Evolutionary conservation across 2,113 vertebrate genomes (phyloP).

Genomic region (Circaetus cinerascens): DNA sequence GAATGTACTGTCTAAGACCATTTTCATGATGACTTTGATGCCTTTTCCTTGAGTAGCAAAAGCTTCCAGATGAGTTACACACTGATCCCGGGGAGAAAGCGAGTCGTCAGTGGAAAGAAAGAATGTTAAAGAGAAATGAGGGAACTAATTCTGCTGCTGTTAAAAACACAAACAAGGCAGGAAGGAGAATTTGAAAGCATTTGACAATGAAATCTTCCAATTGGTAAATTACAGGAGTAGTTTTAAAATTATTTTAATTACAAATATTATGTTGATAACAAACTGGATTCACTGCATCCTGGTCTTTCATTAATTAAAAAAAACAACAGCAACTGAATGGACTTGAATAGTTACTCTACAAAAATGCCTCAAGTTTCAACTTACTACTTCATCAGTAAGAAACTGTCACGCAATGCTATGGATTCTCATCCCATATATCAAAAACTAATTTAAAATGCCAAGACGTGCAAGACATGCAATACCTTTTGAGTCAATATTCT

Average conservation of each 20-base stretch:
- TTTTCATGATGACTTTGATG: not conserved
- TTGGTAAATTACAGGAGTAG: not conserved
- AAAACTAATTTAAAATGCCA: not conserved
- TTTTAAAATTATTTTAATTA: not conserved
- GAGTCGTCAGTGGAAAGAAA: not conserved
- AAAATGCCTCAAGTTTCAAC: not conserved
- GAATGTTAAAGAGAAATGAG: not conserved
- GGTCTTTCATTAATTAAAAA: not conserved
- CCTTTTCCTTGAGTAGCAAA: conserved; percentile 32
- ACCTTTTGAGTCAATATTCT: not conserved
- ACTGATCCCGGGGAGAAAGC: not conserved
- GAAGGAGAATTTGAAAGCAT: not conserved
- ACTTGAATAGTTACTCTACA: not conserved
- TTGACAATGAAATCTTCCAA: not conserved
- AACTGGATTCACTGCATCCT: not conserved
- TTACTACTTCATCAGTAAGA: not conserved
- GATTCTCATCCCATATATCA: not conserved
- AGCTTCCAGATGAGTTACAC: conserved; percentile 33
- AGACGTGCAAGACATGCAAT: not conserved
- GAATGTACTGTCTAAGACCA: not conserved
- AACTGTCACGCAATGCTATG: not conserved
- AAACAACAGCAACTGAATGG: not conserved
- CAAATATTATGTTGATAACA: not conserved
- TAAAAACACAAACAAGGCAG: not conserved
- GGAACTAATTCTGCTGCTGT: not conserved